A percentile compares a stretch with the other conserved stretches of the same genome.
Evolutionary conservation across 2,113 vertebrate species (phyloP).

Genomic region (Istiophorus platypterus): DNA sequence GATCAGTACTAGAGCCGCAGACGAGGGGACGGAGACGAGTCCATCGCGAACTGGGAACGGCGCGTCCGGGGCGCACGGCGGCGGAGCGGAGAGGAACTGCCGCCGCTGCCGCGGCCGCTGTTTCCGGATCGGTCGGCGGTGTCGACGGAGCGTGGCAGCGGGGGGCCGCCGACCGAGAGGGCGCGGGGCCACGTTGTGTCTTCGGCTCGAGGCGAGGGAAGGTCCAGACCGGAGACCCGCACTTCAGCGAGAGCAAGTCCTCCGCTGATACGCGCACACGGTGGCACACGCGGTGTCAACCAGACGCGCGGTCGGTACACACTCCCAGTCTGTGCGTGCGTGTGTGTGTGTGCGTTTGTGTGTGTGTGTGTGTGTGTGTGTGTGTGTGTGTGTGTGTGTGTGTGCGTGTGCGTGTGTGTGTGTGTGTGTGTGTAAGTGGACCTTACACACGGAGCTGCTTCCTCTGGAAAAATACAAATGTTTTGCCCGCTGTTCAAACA

Average conservation of each 20-base stretch:
- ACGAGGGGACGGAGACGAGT: conserved; percentile 42
- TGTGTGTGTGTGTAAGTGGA: neutral
- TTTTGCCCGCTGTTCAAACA: conserved; percentile 1
- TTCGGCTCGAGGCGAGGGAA: conserved; percentile 66
- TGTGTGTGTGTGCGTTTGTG: neutral
- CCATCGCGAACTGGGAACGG: conserved; percentile 60
- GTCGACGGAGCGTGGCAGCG: conserved; percentile 66
- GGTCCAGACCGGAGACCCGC: conserved; percentile 64
- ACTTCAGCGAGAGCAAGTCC: conserved; percentile 48
- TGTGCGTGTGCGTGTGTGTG: neutral
- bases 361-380: neutral
- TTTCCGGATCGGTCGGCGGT: conserved; percentile 74
- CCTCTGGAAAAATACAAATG: neutral
- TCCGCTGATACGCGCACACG: conserved; percentile 1
- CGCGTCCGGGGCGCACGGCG: conserved; percentile 53
- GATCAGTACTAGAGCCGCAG: conserved; percentile 37
- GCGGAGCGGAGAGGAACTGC: neutral
- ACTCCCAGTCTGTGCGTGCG: neutral
- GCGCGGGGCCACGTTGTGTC: conserved; percentile 60
- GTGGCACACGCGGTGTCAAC: no score
- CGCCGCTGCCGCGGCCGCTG: conserved; percentile 45
- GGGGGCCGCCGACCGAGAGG: conserved; percentile 62
- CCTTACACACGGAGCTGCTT: neutral
- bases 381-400: no score
- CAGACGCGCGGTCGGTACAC: neutral